These are phyloP conservation scores for Aurelia aurita DNA, from an alignment of 30 jellyfish, hydroid and myxozoan species.

Conservation along the genomic window DNA sequence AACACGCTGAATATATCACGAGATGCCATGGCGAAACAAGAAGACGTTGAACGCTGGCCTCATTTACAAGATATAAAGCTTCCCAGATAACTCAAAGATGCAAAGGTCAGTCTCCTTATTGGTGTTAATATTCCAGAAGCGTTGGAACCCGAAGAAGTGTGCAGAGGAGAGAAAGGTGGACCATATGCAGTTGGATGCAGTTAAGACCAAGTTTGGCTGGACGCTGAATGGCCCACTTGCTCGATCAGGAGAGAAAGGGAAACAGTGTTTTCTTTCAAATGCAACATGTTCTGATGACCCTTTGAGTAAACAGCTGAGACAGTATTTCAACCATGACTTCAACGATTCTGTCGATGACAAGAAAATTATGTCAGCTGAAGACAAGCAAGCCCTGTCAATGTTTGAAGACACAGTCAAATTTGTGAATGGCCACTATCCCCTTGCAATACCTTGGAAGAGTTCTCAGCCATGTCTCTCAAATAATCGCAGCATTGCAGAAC, in stretches of 20 bases:
- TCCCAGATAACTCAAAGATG: slow-evolving; percentile 5
- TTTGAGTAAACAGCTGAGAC: slow-evolving; percentile 25
- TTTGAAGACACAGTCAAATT: slow-evolving; percentile 35
- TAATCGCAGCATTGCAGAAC: slow-evolving; percentile 31
- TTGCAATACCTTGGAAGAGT: slow-evolving; percentile 57
- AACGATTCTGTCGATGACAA: background rate
- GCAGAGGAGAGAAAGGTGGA: slow-evolving; percentile 34
- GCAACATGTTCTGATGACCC: background rate
- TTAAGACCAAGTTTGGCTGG: slow-evolving; percentile 64
- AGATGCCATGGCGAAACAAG: slow-evolving; percentile 17
- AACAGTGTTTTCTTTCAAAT: background rate
- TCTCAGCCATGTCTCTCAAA: slow-evolving; percentile 29
- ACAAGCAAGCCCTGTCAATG: slow-evolving; percentile 9
- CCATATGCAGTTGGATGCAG: slow-evolving; percentile 76
- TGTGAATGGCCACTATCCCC: slow-evolving; percentile 50
- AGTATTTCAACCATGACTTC: slow-evolving; percentile 51
- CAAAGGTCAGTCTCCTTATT: slow-evolving; percentile 23
- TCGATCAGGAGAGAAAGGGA: background rate
- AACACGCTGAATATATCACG: background rate
- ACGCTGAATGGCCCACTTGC: slow-evolving; percentile 67
- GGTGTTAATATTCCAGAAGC: slow-evolving; percentile 62
- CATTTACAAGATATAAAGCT: slow-evolving; percentile 3
- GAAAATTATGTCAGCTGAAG: slow-evolving; percentile 38
- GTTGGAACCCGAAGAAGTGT: slow-evolving; percentile 46
- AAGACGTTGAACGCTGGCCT: slow-evolving; percentile 14